Evolutionary conservation across 1,140 invertebrate genomes (phyloP).

Genomic region (Cheumatopsyche charites): DNA sequence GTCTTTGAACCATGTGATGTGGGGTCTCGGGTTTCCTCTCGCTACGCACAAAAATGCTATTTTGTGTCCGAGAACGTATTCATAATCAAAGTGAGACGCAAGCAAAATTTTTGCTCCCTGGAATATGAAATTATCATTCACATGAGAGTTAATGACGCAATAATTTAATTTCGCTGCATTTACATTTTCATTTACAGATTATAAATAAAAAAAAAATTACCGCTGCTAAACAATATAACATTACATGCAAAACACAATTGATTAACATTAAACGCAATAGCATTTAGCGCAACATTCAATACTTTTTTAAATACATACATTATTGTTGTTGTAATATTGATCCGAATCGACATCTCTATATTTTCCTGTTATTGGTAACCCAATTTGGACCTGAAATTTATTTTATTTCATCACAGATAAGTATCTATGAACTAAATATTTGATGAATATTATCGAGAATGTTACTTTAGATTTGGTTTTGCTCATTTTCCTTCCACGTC

Average conservation of each 20-base stretch:
- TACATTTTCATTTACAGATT: too few relatives aligned
- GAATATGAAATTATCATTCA: slow-evolving; percentile 39
- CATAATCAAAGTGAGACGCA: slow-evolving; percentile 90
- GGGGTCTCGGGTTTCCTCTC: slow-evolving; percentile 80
- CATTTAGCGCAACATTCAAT: slow-evolving; percentile 4
- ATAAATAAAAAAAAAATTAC: too few relatives aligned
- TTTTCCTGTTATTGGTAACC: slow-evolving; percentile 83
- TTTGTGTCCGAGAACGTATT: slow-evolving; percentile 91
- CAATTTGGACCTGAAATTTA: slow-evolving; percentile 72
- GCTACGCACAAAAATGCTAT: slow-evolving; percentile 90
- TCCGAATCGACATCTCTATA: slow-evolving; percentile 85
- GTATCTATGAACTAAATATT: not conserved
- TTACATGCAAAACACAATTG: too few relatives aligned
- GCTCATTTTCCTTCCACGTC: slow-evolving; percentile 46
- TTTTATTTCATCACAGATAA: not conserved
- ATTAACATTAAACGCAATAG: not conserved
- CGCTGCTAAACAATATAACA: too few relatives aligned
- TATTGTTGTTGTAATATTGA: slow-evolving; percentile 86
- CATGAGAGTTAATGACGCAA: too few relatives aligned
- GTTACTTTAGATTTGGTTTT: slow-evolving; percentile 46
- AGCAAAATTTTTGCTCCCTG: slow-evolving; percentile 90
- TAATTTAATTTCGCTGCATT: too few relatives aligned
- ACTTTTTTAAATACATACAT: slow-evolving; percentile 67
- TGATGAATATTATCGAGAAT: not conserved
- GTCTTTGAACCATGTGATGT: slow-evolving; percentile 93